A percentile compares a stretch with the other conserved stretches of the same genome.
Conservation (phyloP, 2,888 invertebrate species). For the Didymodactylos carnosus region DNA sequence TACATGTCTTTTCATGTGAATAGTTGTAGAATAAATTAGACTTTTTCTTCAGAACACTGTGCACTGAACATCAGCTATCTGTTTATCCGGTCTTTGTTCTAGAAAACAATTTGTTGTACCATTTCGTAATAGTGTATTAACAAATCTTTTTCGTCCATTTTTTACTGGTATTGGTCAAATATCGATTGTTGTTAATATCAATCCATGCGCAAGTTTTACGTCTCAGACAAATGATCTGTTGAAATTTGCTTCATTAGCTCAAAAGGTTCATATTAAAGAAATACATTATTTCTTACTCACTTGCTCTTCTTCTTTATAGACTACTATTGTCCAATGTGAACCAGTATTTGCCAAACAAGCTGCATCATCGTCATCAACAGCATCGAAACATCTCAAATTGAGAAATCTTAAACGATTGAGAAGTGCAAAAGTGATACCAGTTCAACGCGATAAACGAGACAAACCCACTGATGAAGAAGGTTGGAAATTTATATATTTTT, state of each 20-base stretch:
- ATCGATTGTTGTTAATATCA: slow-evolving; percentile 65
- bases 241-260: slow-evolving; percentile 54
- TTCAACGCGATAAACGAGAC: not conserved
- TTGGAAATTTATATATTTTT: not conserved
- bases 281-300: not conserved
- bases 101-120: slow-evolving; percentile 39
- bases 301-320: not conserved
- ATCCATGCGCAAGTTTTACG: slow-evolving; percentile 50
- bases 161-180: slow-evolving; percentile 51
- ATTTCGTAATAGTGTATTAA: slow-evolving; percentile 58
- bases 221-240: slow-evolving; percentile 64
- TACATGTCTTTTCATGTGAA: not conserved
- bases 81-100: too few species aligned
- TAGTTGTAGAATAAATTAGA: too few species aligned
- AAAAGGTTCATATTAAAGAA: not conserved
- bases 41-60: too few species aligned
- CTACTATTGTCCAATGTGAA: not conserved
- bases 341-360: not conserved
- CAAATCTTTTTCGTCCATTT: slow-evolving; percentile 54
- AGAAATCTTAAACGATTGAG: not conserved
- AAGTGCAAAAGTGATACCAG: not conserved
- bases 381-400: too few species aligned
- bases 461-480: not conserved
- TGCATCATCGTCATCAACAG: not conserved
- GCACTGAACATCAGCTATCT: not conserved